Base-by-base conservation (phyloP, 2,797 vertebrate species). In the Sebastes variabilis region DNA sequence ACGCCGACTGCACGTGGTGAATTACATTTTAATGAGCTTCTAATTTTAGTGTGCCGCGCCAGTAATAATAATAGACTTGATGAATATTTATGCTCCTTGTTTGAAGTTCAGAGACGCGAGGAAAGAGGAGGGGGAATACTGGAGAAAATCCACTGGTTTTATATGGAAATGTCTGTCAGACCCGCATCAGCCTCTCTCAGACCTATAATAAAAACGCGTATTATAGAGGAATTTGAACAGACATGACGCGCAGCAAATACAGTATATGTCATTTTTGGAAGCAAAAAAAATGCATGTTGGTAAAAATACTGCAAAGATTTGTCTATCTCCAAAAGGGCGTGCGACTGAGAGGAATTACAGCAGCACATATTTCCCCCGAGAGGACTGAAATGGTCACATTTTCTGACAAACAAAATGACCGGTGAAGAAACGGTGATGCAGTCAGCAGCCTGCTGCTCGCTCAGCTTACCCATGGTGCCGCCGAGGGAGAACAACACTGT, bases 1-100 rank as follows among this genome's bases (percentile, higher is more conserved):
- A 92, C 86, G 83, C 81, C 73, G 87, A 76, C 83, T 85, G 88
- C 95, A 95, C 93, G 93, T 93, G 95, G 92, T 79, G 88, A 94
- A 95, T 96, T 91, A 93, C 91, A 94, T 94, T 93, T 95, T 96
- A 95, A 95, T 94, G 90, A 95, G 91, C 75, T 93, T 95, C 95
- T 96, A 96, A 95, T 94, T 95, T 96, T 96, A 96, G 95, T 87
- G 72, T 68, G 84, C 6, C 38, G 76, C 85, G 80, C 90, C 87
- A 79, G 90, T 81, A 94, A 94, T 94, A 92, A 92, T 92, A 94
- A 95, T 94, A 95, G 94, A 92, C 86, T 69, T 72, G 78, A 94
- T 95, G 93, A 94, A 95, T 95, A 96, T 95, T 90, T 90, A 94
- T 95, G 93, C 5, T 55, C 69, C 84, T 85, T 89, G 84, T 92